Evolutionary conservation across 2,113 vertebrate species (phyloP).

Genomic region (Triplophysa dalaica): DNA sequence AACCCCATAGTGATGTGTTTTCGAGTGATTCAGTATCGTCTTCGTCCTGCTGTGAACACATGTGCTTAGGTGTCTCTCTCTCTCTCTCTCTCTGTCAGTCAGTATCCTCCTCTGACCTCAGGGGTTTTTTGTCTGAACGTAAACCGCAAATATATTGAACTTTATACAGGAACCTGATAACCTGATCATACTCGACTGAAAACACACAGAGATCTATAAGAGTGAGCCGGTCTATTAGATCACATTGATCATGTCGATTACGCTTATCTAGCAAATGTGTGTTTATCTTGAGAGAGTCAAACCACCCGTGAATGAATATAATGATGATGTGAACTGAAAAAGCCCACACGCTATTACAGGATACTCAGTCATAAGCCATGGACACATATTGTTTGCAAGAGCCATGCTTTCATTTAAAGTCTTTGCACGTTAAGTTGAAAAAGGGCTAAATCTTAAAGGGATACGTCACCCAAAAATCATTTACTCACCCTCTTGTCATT

Average conservation of each 20-base stretch:
- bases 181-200: not conserved
- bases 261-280: conserved; percentile 21
- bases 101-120: not conserved
- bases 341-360: not conserved
- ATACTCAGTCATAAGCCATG: not conserved
- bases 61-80: not conserved
- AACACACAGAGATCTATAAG: not conserved
- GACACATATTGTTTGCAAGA: no score
- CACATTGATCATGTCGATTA: not conserved
- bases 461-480: no score
- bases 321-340: not conserved
- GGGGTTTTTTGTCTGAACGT: not conserved
- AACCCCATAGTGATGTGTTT: not conserved
- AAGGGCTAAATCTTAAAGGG: no score
- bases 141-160: conserved; percentile 7
- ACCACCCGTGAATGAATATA: not conserved
- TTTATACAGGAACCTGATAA: not conserved
- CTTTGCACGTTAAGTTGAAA: no score
- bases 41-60: not conserved
- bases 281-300: conserved; percentile 1
- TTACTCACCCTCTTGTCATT: no score
- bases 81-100: not conserved
- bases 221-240: conserved; percentile 2
- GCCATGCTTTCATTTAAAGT: no score
- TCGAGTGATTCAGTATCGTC: not conserved